phyloP scores from a whole-genome alignment of 2,888 invertebrate genomes.

The Acrocyrtus sp. region DNA sequence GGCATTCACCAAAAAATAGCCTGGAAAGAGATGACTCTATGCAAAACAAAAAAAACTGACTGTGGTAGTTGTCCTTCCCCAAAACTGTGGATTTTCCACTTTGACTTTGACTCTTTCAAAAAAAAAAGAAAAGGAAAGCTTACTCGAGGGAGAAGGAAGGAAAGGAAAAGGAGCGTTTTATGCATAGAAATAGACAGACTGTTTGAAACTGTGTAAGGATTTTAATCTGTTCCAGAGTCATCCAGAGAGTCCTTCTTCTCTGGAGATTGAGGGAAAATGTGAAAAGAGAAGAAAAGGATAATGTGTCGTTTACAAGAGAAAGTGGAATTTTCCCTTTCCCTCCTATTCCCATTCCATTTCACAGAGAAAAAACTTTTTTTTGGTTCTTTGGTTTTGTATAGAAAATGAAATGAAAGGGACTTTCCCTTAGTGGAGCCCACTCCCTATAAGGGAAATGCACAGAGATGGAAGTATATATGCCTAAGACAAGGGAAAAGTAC shows the following conservation, averaged over 20 bases:
- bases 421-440: neutral
- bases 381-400: conserved; percentile 1
- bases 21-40: neutral
- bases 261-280: too few relatives aligned
- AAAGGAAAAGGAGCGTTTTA: neutral
- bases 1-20: neutral
- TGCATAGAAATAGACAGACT: neutral
- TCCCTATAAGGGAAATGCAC: too few relatives aligned
- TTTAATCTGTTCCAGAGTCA: conserved; percentile 19
- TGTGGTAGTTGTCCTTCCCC: too few relatives aligned
- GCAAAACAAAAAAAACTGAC: neutral
- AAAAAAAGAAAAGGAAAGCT: neutral
- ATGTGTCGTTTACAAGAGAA: conserved; percentile 1
- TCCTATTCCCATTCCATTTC: neutral
- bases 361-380: neutral
- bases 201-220: conserved; percentile 32
- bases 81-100: neutral
- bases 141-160: neutral
- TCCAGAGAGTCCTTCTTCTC: too few relatives aligned
- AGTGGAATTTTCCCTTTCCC: conserved; percentile 24
- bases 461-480: neutral
- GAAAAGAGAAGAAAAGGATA: conserved; percentile 5
- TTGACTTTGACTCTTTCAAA: too few relatives aligned
- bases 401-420: conserved; percentile 23
- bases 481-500: neutral